These are phyloP conservation scores for Listronotus bonariensis DNA, from an alignment of 1,140 invertebrate genomes.

Conservation along the genomic window DNA sequence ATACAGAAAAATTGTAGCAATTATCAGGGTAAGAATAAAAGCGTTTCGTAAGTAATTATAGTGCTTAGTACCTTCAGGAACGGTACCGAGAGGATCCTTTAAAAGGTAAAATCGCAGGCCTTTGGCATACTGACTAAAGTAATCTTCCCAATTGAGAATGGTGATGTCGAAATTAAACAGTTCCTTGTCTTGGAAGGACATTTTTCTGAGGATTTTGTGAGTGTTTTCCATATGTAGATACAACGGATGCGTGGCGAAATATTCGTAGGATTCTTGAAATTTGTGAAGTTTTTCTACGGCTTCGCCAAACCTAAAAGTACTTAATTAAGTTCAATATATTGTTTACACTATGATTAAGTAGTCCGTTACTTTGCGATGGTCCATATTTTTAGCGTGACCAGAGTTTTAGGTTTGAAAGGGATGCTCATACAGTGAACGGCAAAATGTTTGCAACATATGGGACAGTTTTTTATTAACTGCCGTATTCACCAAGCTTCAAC, in stretches of 20 bases:
- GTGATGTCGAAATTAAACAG: slow-evolving; percentile 65
- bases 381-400: no score
- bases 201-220: slow-evolving; percentile 62
- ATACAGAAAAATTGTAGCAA: slow-evolving; percentile 21
- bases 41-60: slow-evolving; percentile 13
- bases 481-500: no score
- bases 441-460: no score
- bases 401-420: no score
- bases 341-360: no score
- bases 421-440: no score
- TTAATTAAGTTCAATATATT: no score
- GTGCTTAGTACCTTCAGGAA: slow-evolving; percentile 42
- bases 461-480: no score
- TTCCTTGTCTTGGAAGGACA: slow-evolving; percentile 64
- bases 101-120: slow-evolving; percentile 64
- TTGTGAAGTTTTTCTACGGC: slow-evolving; percentile 72
- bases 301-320: slow-evolving; percentile 42
- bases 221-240: slow-evolving; percentile 72
- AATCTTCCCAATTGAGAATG: slow-evolving; percentile 64
- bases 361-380: no score
- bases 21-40: slow-evolving; percentile 12
- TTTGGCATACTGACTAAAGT: slow-evolving; percentile 62
- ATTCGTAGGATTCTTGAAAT: slow-evolving; percentile 70
- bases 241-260: slow-evolving; percentile 73
- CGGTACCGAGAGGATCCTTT: slow-evolving; percentile 62